Conservation (phyloP, 64 coral and sea anemone genomes). For the Stichodactyla helianthus region DNA sequence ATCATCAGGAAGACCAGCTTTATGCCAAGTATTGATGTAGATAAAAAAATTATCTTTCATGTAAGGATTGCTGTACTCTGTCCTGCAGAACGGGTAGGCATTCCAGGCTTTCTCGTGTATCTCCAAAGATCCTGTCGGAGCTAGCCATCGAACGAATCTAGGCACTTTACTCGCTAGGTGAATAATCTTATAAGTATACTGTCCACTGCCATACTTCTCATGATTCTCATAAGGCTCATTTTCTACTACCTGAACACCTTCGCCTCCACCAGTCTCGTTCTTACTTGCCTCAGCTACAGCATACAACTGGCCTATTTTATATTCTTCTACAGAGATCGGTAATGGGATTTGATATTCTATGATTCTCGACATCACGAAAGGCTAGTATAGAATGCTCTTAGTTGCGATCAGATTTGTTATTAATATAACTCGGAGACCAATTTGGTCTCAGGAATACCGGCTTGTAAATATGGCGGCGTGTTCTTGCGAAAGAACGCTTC, state of each 20-base stretch:
- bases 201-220: slow-evolving; percentile 37
- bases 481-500: neutral
- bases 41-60: slow-evolving; percentile 69
- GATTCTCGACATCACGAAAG: slow-evolving; percentile 2
- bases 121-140: slow-evolving; percentile 56
- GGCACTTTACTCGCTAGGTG: slow-evolving; percentile 68
- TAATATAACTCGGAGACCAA: neutral
- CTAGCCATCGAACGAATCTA: slow-evolving; percentile 25
- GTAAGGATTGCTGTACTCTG: slow-evolving; percentile 68
- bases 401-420: neutral
- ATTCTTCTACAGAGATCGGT: slow-evolving; percentile 80
- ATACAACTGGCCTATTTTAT: slow-evolving; percentile 83
- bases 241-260: slow-evolving; percentile 60
- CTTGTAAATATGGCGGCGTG: slow-evolving; percentile 16
- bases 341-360: slow-evolving; percentile 78
- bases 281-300: slow-evolving; percentile 88
- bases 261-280: slow-evolving; percentile 86
- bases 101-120: slow-evolving; percentile 86
- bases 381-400: neutral
- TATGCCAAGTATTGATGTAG: slow-evolving; percentile 70
- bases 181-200: slow-evolving; percentile 80
- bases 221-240: slow-evolving; percentile 42
- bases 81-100: slow-evolving; percentile 74
- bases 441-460: neutral
- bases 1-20: slow-evolving; percentile 31